Conservation (phyloP, 2,888 invertebrate species). For the Bedellia somnulentella region DNA sequence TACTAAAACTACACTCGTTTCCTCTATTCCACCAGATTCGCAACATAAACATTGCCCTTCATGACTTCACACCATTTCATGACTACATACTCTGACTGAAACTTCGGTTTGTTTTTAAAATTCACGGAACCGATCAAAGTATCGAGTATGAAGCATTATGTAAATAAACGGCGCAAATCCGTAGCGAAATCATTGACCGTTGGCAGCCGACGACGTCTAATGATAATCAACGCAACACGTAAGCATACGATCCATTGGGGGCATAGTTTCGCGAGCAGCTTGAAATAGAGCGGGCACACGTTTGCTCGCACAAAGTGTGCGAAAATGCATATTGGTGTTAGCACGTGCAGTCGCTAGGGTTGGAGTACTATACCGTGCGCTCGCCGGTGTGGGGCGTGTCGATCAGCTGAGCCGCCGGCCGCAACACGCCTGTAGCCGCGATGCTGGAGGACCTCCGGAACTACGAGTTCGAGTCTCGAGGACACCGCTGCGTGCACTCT, state of each 20-base stretch:
- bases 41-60: no score
- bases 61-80: constrained; percentile 18
- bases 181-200: constrained; percentile 21
- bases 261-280: constrained; percentile 39
- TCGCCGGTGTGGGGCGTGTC: constrained; percentile 24
- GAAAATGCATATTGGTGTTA: constrained; percentile 25
- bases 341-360: constrained; percentile 47
- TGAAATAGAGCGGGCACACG: constrained; percentile 56
- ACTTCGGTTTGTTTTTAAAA: no score
- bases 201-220: constrained; percentile 22
- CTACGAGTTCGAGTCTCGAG: no score
- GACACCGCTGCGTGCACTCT: constrained; percentile 15
- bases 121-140: no score
- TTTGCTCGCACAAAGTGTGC: no score
- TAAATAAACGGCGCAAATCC: constrained; percentile 13
- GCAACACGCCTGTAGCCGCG: no score
- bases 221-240: constrained; percentile 23
- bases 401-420: constrained; percentile 43
- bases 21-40: constrained; percentile 20
- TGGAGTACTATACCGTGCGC: constrained; percentile 60
- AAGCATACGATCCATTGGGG: constrained; percentile 26
- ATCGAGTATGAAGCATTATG: no score
- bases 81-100: constrained; percentile 1
- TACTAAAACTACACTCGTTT: no score
- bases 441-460: no score